Evolutionary conservation across 2,113 vertebrate genomes (phyloP), one percentile per base, ranked within the genome.

Genomic region (Sinocyclocheilus rhinocerous): DNA sequence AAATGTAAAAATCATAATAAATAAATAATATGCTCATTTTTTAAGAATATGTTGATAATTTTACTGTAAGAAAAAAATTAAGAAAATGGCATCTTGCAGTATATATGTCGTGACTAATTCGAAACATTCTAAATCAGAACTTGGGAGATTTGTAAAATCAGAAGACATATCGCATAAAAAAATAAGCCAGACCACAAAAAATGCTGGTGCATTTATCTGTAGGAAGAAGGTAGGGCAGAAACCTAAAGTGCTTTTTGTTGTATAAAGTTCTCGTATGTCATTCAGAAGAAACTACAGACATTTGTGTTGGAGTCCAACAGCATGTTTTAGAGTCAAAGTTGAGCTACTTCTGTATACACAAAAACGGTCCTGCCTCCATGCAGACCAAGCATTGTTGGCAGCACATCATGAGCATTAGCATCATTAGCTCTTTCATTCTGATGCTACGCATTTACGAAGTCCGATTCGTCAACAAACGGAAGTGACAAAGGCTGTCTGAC

Each of bases 121-220:
- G 29, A 78, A 33, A 57, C 52, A 79, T 79, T 79, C 18, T 59
- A 33, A 55, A 79, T 59, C 10, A 29, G 42, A 81, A 48, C n/a
- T 69, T 82, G 63, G 45, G 81, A 50, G 61, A 81, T 45, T 65
- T 65, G 52, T 45, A 16, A 80, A 29, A 81, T 63, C 22, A 69
- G 18, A 83, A 50, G 13, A 82, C n/a, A 48, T 50, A 18, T 50
- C 5, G 12, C 42, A 70, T 67, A 83, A 67, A 84, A 76, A 57
- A 61, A 55, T 77, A 78, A 85, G 18, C 63, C 72, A 45, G 18
- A 70, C 20, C 18, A 48, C 26, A 85, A 79, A 81, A 86, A 79
- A 55, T 90, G 90, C 90, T 91, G 90, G 90, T 91, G 78, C 67
- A n/a, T 55, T 42, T 83, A 80, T 81, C 48, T 55, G 77, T 79